Evolutionary conservation across 1,140 invertebrate species (phyloP), one percentile per base, ranked within the genome.

Genomic region (Calosoma granatense): DNA sequence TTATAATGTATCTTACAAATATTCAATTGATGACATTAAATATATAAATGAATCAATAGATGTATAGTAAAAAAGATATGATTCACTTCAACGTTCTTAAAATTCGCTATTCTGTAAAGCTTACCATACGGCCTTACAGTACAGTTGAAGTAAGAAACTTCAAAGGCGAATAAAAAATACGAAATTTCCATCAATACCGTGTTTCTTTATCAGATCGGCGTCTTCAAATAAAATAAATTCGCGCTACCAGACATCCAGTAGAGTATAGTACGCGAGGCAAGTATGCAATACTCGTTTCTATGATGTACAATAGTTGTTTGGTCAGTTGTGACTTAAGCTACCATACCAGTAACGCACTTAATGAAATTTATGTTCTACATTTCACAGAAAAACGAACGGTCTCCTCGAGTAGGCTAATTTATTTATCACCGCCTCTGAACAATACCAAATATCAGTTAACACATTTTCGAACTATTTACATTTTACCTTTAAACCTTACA

Each of bases 301-400:
- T 6, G 6, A 30, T 30, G 26, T 30, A 14, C 4, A 21, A 41
- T 20, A 56, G 17, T 55, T 51, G 9, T n/a, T 47, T 60, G 59
- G 36, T 30, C 54, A 22, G 52, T 23, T 59, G 39, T 57, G 56
- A 55, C 26, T 56, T 61, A 60, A 63, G 62, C 62, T 64, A 64
- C 64, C 64, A 65, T 64, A 64, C 64, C 64, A 57, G 64, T 65
- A 65, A 65, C 64, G 62, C 64, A 65, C 60, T 65, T 63, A 63
- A 65, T 62, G 64, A 62, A 62, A 65, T 64, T 65, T 65, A 65
- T 65, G 56, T 61, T 57, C 59, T 56, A 63, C 62, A 65, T 65
- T 65, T 61, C 62, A 61, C 56, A 61, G 59, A 64, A 64, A 64
- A 61, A 60, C 59, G 61, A 63, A 30, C 26, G 56, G n/a, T n/a